Percentiles rank a stretch among this genome's conserved stretches.
These are phyloP conservation scores for Calameuta pallipes DNA, from an alignment of 2,888 invertebrate species.

Conservation along the genomic window DNA sequence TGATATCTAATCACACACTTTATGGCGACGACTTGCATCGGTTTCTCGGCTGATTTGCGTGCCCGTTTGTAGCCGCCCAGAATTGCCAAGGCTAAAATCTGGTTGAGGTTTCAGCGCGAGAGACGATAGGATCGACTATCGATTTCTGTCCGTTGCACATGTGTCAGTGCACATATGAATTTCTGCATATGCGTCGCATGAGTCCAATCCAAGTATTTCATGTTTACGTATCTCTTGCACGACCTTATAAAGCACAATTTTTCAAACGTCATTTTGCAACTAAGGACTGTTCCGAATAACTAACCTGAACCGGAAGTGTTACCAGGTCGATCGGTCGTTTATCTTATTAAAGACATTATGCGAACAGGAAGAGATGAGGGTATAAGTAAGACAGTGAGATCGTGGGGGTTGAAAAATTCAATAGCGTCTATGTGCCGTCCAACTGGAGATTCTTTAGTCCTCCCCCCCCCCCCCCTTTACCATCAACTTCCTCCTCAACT, in stretches of 20 bases:
- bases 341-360: constrained; percentile 37
- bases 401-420: background rate
- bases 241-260: background rate
- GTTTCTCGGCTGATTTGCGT: background rate
- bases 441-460: constrained; percentile 15
- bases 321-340: constrained; percentile 42
- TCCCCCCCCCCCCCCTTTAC: constrained; percentile 25
- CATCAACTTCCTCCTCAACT: background rate
- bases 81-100: background rate
- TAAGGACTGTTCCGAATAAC: background rate
- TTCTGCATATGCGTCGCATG: background rate
- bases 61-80: background rate
- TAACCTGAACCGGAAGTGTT: background rate
- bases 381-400: constrained; percentile 24
- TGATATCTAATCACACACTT: background rate
- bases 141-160: background rate
- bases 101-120: background rate
- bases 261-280: background rate
- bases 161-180: background rate
- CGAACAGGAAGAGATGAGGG: constrained; percentile 10
- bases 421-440: constrained; percentile 33
- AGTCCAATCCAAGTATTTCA: background rate
- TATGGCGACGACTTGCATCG: background rate
- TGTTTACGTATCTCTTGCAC: background rate
- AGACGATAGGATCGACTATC: background rate